Evolutionary conservation across 2,113 vertebrate genomes (phyloP), one percentile per base, ranked within the genome.

Genomic region (Carassius auratus): DNA sequence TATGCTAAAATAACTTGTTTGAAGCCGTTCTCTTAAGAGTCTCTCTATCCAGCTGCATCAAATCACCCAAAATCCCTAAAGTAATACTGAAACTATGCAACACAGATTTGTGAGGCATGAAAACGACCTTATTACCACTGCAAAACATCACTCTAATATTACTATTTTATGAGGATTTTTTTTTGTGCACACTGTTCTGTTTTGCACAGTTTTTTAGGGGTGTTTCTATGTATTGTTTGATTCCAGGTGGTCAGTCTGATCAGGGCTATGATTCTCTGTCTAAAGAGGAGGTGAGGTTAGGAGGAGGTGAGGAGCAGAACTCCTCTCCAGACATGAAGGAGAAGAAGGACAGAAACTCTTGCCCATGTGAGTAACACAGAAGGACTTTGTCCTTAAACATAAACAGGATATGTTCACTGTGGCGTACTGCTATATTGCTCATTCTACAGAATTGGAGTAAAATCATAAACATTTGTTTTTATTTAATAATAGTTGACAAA

Each of bases 241-340:
- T 91, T 91, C 69, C 50, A 99, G 98, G 96, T 87, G 97, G 96
- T 48, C 96, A 96, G 88, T 95, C 97, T 89, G 97, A 99, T 92
- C 93, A 96, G 86, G 96, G 96, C 82, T 98, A 95, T 85, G 97
- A 96, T 90, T 95, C 96, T 38, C 90, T 97, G 66, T 95, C 97
- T 84, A 99, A 97, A 89, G 98, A 98, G 88, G 97, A 96, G 93
- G 93, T 96, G 90, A 95, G 93, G 89, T 93, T 96, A 92, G 96
- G 94, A 8, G 89, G 92, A 93, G 89, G 87, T 45, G 91, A 90
- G 88, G 93, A 95, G 82, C 93, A 93, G 84, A 95, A 96, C 84
- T 91, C 90, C 87, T 92, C 92, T 57, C 92, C 94, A 83, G 91
- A 92, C 83, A 94, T 93, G 87, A 96, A 96, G 88, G 95, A 97